Conservation (phyloP, 2,888 invertebrate genomes). For the Linnaemya vulpina region DNA sequence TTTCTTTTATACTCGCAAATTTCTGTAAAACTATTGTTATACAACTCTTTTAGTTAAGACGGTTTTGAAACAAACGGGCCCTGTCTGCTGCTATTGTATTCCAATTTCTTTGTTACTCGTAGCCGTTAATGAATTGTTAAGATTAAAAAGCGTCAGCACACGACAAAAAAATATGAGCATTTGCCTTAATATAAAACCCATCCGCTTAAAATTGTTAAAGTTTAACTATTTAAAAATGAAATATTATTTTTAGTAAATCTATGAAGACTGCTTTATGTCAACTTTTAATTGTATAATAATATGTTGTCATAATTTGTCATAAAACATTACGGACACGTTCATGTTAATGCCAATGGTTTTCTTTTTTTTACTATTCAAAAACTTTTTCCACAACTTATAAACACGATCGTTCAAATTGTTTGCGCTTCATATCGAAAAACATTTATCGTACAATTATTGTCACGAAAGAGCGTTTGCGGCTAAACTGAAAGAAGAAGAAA, state of each 20-base stretch:
- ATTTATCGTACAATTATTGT: neutral
- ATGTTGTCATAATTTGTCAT: slow-evolving; percentile 18
- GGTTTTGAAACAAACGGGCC: too few relatives aligned
- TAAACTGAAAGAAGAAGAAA: neutral
- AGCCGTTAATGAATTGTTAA: too few relatives aligned
- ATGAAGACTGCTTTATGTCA: slow-evolving; percentile 7
- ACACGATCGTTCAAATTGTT: neutral
- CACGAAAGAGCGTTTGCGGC: slow-evolving; percentile 4
- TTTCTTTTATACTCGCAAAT: too few relatives aligned
- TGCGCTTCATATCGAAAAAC: neutral
- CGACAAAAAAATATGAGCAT: too few relatives aligned
- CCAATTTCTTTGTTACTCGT: too few relatives aligned
- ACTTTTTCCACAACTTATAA: neutral
- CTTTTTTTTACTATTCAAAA: neutral
- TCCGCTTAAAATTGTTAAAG: too few relatives aligned
- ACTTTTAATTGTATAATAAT: slow-evolving; percentile 18
- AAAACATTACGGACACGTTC: slow-evolving; percentile 49
- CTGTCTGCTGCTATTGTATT: too few relatives aligned
- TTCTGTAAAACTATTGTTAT: too few relatives aligned
- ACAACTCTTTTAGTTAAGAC: too few relatives aligned
- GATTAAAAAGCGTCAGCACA: too few relatives aligned
- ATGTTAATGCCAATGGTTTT: neutral
- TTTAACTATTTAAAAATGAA: neutral
- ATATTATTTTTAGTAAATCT: neutral
- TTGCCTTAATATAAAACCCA: too few relatives aligned